A percentile compares a stretch with the other conserved stretches of the same genome.
These are phyloP conservation scores for Paraplagusia blochii DNA, from an alignment of 2,113 vertebrate genomes.

Conservation along the genomic window DNA sequence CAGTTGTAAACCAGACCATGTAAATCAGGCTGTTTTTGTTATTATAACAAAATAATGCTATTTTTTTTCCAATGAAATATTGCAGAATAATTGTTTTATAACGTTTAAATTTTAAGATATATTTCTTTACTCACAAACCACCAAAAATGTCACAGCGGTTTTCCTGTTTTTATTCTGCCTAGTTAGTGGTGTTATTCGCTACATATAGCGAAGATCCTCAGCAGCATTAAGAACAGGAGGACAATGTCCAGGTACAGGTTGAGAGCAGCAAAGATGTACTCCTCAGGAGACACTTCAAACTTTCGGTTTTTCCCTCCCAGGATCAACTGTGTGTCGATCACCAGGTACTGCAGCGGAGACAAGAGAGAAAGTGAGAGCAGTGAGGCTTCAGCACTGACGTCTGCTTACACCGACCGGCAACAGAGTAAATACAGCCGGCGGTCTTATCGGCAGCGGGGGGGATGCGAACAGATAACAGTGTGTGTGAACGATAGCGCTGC, in stretches of 20 bases:
- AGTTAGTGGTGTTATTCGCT: background rate
- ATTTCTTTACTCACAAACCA: too few species aligned
- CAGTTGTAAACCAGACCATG: too few species aligned
- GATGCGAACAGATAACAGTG: conserved; percentile 24
- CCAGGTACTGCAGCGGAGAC: conserved; percentile 71
- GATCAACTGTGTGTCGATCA: conserved; percentile 80
- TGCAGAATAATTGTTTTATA: too few species aligned
- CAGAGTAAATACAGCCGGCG: conserved; percentile 7
- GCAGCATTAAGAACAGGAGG: conserved; percentile 76
- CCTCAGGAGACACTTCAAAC: conserved; percentile 74
- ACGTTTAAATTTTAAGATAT: too few species aligned
- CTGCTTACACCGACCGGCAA: background rate
- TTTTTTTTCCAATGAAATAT: too few species aligned
- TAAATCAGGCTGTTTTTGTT: too few species aligned
- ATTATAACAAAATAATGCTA: too few species aligned
- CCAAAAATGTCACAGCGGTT: too few species aligned
- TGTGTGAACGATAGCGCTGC: conserved; percentile 29
- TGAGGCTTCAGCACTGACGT: conserved; percentile 19
- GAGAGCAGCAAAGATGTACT: conserved; percentile 81
- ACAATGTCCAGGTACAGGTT: conserved; percentile 83
- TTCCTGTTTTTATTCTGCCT: too few species aligned
- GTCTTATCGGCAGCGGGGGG: conserved; percentile 19
- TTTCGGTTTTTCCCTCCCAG: conserved; percentile 76
- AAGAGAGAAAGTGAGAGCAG: conserved; percentile 25
- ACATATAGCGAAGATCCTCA: conserved; percentile 70